Conservation (phyloP, 2,113 vertebrate genomes). For the Onychorhynchus coronatus region DNA sequence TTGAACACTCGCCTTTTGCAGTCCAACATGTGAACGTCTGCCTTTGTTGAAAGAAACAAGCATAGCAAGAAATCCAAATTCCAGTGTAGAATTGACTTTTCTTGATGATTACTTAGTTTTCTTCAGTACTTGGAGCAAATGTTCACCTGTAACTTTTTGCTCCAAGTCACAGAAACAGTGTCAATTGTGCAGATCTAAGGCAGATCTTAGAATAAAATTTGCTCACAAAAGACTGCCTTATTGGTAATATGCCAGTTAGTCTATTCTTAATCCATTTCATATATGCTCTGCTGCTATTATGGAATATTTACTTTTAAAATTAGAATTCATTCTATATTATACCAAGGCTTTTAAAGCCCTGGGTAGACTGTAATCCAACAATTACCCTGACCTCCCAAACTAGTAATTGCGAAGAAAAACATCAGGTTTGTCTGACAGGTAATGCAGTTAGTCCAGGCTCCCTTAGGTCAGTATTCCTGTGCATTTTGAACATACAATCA, state of each 20-base stretch:
- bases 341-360: not conserved
- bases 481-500: not conserved
- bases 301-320: not conserved
- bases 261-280: not conserved
- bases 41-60: not conserved
- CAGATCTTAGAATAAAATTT: not conserved
- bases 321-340: not conserved
- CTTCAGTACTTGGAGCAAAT: not conserved
- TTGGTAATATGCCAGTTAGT: not conserved
- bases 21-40: not conserved
- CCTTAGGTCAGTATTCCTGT: not conserved
- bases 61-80: not conserved
- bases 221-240: not conserved
- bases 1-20: not conserved
- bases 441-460: not conserved
- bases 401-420: not conserved
- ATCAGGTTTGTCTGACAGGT: not conserved
- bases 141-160: not conserved
- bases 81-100: not conserved
- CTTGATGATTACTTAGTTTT: not conserved
- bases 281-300: fast-evolving
- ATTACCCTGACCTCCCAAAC: not conserved
- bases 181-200: not conserved
- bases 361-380: not conserved
- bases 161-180: not conserved